Evolutionary conservation across 2,797 vertebrate species (phyloP).

Genomic region (Smutsia temminckii): DNA sequence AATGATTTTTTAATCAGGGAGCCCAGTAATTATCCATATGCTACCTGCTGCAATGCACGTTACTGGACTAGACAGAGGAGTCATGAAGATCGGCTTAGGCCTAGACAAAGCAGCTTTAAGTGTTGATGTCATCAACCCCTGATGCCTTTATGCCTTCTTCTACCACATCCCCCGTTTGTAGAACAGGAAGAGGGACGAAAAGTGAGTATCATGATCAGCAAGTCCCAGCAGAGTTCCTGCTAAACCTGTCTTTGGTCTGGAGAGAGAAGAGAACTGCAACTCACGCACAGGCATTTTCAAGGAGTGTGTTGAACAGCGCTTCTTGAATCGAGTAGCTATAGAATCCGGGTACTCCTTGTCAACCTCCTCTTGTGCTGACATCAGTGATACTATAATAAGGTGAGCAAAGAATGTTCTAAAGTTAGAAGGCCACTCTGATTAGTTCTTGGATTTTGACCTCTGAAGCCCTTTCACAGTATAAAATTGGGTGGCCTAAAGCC

Average conservation of each 20-base stretch:
- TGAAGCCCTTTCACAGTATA: neutral
- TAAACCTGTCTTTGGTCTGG: neutral
- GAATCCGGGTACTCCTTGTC: neutral
- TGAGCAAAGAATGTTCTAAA: neutral
- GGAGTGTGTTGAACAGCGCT: neutral
- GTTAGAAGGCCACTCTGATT: neutral
- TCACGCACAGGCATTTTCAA: neutral
- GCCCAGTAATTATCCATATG: neutral
- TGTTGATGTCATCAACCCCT: neutral
- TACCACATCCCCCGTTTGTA: neutral
- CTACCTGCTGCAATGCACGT: neutral
- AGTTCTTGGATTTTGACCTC: neutral
- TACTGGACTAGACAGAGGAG: neutral
- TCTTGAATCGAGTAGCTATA: neutral
- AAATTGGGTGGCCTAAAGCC: neutral
- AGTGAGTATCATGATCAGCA: neutral
- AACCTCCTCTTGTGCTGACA: neutral
- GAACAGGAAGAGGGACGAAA: neutral
- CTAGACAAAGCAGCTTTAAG: neutral
- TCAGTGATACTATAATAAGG: neutral
- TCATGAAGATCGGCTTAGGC: neutral
- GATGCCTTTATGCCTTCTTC: neutral
- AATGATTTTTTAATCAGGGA: neutral
- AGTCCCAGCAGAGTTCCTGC: neutral
- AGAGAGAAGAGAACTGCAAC: neutral